These are phyloP conservation scores for Champsocephalus esox DNA, from an alignment of 2,797 vertebrate genomes.

Conservation along the genomic window DNA sequence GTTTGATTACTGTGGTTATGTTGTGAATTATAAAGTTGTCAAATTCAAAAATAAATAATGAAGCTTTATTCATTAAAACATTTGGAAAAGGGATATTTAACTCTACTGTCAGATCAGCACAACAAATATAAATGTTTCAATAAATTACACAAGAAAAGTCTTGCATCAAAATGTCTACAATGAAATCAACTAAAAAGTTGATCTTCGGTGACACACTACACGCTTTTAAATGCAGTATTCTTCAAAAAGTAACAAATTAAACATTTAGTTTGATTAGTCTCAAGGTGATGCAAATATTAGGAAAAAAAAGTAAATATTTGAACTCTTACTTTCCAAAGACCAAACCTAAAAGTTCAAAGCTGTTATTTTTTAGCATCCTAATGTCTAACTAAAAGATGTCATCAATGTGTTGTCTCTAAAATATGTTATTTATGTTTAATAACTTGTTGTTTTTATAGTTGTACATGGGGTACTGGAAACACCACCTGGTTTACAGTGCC, in stretches of 20 bases:
- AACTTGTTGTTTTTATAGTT: not conserved
- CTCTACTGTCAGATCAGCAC: conserved; percentile 12
- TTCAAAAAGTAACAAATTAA: not conserved
- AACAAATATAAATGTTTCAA: conserved; percentile 7
- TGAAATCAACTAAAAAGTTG: not conserved
- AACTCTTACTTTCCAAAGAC: not conserved
- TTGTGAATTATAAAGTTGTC: conserved; percentile 7
- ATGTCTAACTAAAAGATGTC: not conserved
- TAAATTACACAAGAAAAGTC: not conserved
- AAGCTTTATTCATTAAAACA: not conserved
- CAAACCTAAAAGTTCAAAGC: not conserved
- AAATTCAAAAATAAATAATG: conserved; percentile 9
- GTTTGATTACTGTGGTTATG: conserved; percentile 26
- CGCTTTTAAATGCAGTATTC: not conserved
- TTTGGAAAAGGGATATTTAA: conserved; percentile 1
- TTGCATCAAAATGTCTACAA: not conserved
- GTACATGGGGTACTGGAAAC: not conserved
- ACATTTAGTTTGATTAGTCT: not conserved
- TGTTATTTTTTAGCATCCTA: not conserved
- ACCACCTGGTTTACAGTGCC: not conserved
- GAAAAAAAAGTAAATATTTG: not conserved
- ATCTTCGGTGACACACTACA: not conserved
- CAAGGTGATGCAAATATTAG: not conserved
- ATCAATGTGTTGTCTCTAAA: not conserved
- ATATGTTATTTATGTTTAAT: not conserved